These are phyloP conservation scores for Nautilus pompilius DNA, from an alignment of 1,140 invertebrate genomes.

Conservation along the genomic window DNA sequence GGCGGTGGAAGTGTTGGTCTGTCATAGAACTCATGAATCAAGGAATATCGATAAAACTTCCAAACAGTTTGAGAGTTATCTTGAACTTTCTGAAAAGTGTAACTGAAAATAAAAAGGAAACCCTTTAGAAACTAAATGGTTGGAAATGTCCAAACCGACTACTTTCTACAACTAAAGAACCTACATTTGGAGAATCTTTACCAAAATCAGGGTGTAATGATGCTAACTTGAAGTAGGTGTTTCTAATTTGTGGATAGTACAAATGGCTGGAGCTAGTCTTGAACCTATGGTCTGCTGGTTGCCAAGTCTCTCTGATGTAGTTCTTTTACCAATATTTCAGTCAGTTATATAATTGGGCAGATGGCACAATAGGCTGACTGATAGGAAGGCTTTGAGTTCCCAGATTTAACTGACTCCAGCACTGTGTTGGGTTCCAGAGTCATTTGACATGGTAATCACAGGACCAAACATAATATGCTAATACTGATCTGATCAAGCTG, in stretches of 20 bases:
- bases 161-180: not conserved
- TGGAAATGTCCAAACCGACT: too few relatives aligned
- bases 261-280: not conserved
- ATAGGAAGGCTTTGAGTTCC: too few relatives aligned
- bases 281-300: too few relatives aligned
- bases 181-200: not conserved
- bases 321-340: too few relatives aligned
- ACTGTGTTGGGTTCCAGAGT: too few relatives aligned
- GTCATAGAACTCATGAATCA: constrained; percentile 55
- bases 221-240: not conserved
- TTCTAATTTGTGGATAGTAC: not conserved
- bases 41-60: constrained; percentile 54
- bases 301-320: too few relatives aligned
- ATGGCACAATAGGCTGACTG: too few relatives aligned
- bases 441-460: too few relatives aligned
- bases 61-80: constrained; percentile 52
- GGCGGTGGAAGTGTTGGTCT: constrained; percentile 55
- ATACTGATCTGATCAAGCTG: too few relatives aligned
- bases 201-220: not conserved
- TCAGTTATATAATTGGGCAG: too few relatives aligned
- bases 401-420: too few relatives aligned
- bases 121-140: not conserved
- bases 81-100: constrained; percentile 51
- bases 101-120: constrained; percentile 33
- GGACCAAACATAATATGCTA: too few relatives aligned